phyloP scores from a whole-genome alignment of 2,797 vertebrate genomes.

The Hipposideros larvatus region DNA sequence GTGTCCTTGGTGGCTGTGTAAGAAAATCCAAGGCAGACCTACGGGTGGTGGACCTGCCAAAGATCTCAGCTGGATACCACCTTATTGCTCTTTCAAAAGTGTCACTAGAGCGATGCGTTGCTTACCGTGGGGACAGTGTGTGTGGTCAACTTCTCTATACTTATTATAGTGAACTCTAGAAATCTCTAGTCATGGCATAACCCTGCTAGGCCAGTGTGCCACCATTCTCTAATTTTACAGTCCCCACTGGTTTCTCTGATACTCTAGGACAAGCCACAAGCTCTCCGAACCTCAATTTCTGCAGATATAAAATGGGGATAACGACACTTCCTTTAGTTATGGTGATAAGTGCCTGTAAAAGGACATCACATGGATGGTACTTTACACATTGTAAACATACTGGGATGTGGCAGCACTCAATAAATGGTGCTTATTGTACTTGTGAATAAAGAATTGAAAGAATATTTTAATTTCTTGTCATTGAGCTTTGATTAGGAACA shows the following conservation, averaged over 20 bases:
- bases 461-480: not conserved
- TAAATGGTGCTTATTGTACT: not conserved
- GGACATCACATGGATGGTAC: not conserved
- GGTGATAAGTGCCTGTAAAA: not conserved
- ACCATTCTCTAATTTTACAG: not conserved
- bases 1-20: conserved; percentile 51
- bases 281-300: not conserved
- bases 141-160: not conserved
- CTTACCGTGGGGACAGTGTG: not conserved
- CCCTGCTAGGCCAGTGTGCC: not conserved
- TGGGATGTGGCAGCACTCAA: not conserved
- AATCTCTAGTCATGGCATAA: not conserved
- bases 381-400: not conserved
- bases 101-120: not conserved
- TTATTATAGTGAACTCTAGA: not conserved
- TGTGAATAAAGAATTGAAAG: not conserved
- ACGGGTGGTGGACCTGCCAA: not conserved
- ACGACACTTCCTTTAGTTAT: not conserved
- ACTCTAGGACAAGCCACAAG: not conserved
- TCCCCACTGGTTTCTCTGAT: not conserved
- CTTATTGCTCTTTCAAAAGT: not conserved
- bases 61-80: not conserved
- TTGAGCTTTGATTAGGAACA: not conserved
- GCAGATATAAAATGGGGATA: not conserved
- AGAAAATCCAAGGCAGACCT: not conserved